A percentile compares a stretch with the other conserved stretches of the same genome.
Conservation (phyloP, 1,140 invertebrate species). For the Adoxophyes honmai region DNA sequence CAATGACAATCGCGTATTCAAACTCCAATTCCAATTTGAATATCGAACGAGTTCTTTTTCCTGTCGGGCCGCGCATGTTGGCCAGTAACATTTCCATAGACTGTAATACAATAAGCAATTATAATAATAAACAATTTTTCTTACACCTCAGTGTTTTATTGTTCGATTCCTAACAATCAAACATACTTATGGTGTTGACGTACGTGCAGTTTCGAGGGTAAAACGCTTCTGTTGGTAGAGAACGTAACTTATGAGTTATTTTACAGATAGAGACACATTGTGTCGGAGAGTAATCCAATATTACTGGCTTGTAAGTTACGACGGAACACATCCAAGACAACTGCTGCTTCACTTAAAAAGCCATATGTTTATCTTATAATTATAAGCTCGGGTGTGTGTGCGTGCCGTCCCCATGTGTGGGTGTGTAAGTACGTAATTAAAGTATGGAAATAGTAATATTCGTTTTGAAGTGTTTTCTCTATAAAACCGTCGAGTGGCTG, state of each 20-base stretch:
- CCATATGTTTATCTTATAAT: conserved; percentile 61
- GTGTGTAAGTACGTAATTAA: conserved; percentile 66
- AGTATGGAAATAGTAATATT: conserved; percentile 57
- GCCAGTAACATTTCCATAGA: conserved; percentile 59
- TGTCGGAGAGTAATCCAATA: conserved; percentile 43
- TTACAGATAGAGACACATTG: too few species aligned
- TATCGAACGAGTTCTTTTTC: conserved; percentile 72
- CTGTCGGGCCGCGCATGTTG: conserved; percentile 47
- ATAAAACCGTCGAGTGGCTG: conserved; percentile 69
- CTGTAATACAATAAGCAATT: conserved; percentile 65
- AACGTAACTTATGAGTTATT: neutral
- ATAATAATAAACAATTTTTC: conserved; percentile 46
- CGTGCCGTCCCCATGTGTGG: conserved; percentile 23
- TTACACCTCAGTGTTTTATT: conserved; percentile 27
- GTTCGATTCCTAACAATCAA: conserved; percentile 25
- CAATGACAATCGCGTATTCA: conserved; percentile 75
- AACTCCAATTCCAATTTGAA: conserved; percentile 71
- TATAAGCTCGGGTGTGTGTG: conserved; percentile 31
- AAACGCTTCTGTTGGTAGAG: too few species aligned
- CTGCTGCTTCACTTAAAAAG: conserved; percentile 44
- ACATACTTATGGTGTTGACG: neutral
- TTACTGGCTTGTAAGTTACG: conserved; percentile 20
- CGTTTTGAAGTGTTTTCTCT: conserved; percentile 67
- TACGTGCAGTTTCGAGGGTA: too few species aligned
- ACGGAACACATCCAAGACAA: conserved; percentile 26